These are phyloP conservation scores for Sciurus niger DNA, from an alignment of 2,113 vertebrate genomes.

Conservation along the genomic window DNA sequence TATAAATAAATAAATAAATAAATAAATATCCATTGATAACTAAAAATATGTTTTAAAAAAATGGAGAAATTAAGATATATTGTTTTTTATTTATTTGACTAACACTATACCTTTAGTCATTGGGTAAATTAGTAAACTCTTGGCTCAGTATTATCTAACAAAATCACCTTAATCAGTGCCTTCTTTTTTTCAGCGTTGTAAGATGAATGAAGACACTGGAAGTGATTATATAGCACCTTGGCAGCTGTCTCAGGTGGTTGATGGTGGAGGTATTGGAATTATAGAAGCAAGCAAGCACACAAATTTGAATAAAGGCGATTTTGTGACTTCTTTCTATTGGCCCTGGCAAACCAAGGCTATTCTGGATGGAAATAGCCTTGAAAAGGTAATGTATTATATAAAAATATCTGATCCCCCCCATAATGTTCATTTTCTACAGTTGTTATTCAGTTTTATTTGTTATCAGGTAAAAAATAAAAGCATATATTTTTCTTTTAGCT, in stretches of 20 bases:
- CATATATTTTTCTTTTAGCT: constrained; percentile 56
- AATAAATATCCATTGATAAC: too few species aligned
- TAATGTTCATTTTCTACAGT: background rate
- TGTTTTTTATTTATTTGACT: constrained; percentile 27
- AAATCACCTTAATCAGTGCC: background rate
- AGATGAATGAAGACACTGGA: constrained; percentile 96
- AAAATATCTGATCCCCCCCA: background rate
- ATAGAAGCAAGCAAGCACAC: constrained; percentile 92
- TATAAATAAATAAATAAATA: too few species aligned
- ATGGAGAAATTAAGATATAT: constrained; percentile 44
- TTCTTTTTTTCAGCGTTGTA: constrained; percentile 91
- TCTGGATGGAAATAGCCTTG: constrained; percentile 90
- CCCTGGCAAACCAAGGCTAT: constrained; percentile 94
- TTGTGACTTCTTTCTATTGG: constrained; percentile 95
- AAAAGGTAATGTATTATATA: constrained; percentile 91
- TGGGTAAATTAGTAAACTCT: constrained; percentile 53
- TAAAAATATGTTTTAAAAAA: too few species aligned
- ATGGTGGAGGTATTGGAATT: constrained; percentile 95
- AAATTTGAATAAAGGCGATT: constrained; percentile 87
- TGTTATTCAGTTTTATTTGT: background rate
- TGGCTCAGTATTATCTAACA: constrained; percentile 20
- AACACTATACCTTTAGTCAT: constrained; percentile 15
- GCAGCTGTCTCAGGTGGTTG: constrained; percentile 91
- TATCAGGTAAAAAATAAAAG: constrained; percentile 45
- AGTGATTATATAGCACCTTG: constrained; percentile 93